Conservation (phyloP, 2,888 invertebrate genomes). For the Asteroscopus sphinx region DNA sequence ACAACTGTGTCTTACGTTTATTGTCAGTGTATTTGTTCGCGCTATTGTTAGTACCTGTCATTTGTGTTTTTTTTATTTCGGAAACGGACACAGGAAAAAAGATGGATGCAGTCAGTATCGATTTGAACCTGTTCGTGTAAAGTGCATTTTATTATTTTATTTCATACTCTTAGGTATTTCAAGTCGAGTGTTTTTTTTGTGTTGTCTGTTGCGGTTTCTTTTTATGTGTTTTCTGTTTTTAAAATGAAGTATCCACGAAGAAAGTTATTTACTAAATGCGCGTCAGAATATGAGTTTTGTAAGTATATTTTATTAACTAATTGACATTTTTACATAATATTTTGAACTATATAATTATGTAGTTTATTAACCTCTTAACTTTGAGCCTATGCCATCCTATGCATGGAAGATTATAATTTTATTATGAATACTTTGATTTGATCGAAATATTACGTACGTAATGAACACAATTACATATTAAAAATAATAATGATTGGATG, state of each 20-base stretch:
- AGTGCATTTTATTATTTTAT: constrained; percentile 77
- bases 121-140: constrained; percentile 82
- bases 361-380: too few relatives aligned
- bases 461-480: too few relatives aligned
- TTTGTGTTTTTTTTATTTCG: constrained; percentile 76
- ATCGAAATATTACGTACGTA: too few relatives aligned
- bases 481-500: too few relatives aligned
- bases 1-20: constrained; percentile 42
- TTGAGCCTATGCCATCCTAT: too few relatives aligned
- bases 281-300: constrained; percentile 73
- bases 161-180: too few relatives aligned
- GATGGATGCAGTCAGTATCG: constrained; percentile 76
- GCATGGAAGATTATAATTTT: too few relatives aligned
- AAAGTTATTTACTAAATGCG: constrained; percentile 70
- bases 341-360: too few relatives aligned
- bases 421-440: too few relatives aligned
- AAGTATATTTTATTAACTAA: constrained; percentile 69
- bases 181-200: constrained; percentile 14
- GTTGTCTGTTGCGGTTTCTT: constrained; percentile 18
- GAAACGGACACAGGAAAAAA: constrained; percentile 84
- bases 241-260: constrained; percentile 84
- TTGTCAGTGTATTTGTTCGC: constrained; percentile 61
- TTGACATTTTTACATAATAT: too few relatives aligned
- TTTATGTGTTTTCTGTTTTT: constrained; percentile 31
- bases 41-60: constrained; percentile 77